Evolutionary conservation across 2,113 vertebrate genomes (phyloP).

Genomic region (Tylochromis polylepis): DNA sequence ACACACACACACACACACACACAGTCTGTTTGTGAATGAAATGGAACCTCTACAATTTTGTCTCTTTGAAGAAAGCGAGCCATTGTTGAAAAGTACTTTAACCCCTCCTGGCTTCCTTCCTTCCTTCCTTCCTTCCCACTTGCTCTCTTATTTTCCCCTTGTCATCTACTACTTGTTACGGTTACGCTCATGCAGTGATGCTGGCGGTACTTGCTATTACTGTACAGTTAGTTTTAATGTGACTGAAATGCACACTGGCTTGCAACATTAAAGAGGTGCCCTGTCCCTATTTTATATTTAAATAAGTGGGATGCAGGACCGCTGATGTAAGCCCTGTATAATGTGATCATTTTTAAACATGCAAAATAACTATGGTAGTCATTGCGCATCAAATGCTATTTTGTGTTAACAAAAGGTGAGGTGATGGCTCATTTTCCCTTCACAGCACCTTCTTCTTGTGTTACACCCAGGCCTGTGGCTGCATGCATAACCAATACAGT

Average conservation of each 20-base stretch:
- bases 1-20: neutral
- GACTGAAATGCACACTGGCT: neutral
- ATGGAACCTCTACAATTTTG: conserved; percentile 43
- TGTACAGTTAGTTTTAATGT: neutral
- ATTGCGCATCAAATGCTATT: conserved; percentile 7
- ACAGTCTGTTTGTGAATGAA: conserved; percentile 20
- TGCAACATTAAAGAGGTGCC: neutral
- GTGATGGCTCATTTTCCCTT: neutral
- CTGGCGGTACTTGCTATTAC: neutral
- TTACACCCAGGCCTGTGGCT: neutral
- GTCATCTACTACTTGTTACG: neutral
- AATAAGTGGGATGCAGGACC: neutral
- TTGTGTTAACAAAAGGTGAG: neutral
- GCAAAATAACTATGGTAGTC: neutral
- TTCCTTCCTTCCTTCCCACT: neutral
- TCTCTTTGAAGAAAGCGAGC: conserved; percentile 34
- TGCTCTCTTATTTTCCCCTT: neutral
- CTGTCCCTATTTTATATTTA: neutral
- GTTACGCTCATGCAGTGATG: neutral
- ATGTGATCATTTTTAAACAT: neutral
- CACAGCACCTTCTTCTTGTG: neutral
- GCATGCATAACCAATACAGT: neutral
- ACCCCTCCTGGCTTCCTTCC: neutral
- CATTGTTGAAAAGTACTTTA: conserved; percentile 19
- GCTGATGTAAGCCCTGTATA: neutral